Base-by-base conservation (phyloP, 2,888 invertebrate genomes). In the Chirona hameri region DNA sequence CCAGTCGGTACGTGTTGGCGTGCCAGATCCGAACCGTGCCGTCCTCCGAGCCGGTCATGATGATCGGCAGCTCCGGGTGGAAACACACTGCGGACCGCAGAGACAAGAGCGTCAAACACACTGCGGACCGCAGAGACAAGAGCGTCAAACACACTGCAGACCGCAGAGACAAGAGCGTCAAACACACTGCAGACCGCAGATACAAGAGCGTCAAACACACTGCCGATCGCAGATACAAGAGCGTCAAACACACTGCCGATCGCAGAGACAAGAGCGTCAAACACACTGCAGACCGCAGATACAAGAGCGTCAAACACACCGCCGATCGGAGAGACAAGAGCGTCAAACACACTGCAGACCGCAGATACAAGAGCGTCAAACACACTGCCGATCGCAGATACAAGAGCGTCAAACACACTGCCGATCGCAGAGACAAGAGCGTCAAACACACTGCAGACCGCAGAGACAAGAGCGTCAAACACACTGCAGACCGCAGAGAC, bases 21-120 rank as follows among this genome's bases (percentile, higher is more conserved):
- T 99, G 99, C 99, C 99, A 99, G 84, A 99, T 93, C 84, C 98
- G 91, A 10, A 99, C 95, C 1, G 98, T 98, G 65, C 98, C 97
- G 89, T 99, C 99, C 89, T 99, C 99, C 2, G 98, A 98, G 1
- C 98, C 99, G 0, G 98, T 98, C 85, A 99, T 89, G 83, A 99
- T 93, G 85, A 99, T 95, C 0, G 99, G 99, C 84, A 99, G 90
- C 88, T 99, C 99, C 0, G 99, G 99, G 89, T 99, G 99, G 90
- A 99, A 99, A 84, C 95, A 95, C 0, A 99, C 99, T 85, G 80
- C 24, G 1, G 15, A 52, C 7, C 52, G 52, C 15, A 18, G 15
- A 60, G 60, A 24, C 24, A 24, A 24, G 60, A 60, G 60, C 21
- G n/a, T 39, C n/a, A 99, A 99, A 84, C 95, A 95, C 0, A 99